phyloP scores from a whole-genome alignment of 2,113 vertebrate species.

The Passer montanus region DNA sequence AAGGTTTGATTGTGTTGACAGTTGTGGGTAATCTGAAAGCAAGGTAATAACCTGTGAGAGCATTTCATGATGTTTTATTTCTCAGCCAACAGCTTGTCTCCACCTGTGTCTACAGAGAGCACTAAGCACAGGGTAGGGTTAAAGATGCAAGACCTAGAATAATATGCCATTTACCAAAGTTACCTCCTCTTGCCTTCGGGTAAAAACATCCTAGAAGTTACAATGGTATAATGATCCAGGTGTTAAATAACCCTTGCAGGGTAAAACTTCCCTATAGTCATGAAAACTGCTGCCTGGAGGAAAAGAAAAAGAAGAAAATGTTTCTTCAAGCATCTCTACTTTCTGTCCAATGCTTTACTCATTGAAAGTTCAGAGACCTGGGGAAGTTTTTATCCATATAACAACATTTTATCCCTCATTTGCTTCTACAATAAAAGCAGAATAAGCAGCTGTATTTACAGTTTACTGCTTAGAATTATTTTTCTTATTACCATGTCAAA shows the following conservation, averaged over 20 bases:
- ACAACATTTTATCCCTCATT: background rate
- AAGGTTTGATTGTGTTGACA: background rate
- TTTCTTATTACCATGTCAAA: background rate
- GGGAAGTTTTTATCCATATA: background rate
- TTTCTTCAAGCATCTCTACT: background rate
- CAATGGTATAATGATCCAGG: conserved; percentile 48
- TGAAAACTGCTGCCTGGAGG: background rate
- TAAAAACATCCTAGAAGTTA: conserved; percentile 34
- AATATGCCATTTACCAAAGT: conserved; percentile 51
- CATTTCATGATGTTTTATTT: conserved; percentile 1
- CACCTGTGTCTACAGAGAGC: background rate
- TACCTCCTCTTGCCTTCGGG: conserved; percentile 44
- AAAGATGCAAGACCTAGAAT: conserved; percentile 66
- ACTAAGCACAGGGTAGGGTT: background rate
- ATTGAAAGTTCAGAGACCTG: background rate
- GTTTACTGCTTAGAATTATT: background rate
- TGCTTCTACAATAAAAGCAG: background rate
- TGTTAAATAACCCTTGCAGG: conserved; percentile 48
- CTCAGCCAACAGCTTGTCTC: background rate
- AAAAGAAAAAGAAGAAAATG: background rate
- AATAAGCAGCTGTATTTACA: conserved; percentile 16
- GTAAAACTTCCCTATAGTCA: conserved; percentile 3
- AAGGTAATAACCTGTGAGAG: background rate
- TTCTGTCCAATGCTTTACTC: background rate
- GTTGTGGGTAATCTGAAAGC: background rate